Percentiles rank a stretch among this genome's conserved stretches.
Evolutionary conservation across 1,140 invertebrate species (phyloP).

Genomic region (Melipona quadrifasciata): DNA sequence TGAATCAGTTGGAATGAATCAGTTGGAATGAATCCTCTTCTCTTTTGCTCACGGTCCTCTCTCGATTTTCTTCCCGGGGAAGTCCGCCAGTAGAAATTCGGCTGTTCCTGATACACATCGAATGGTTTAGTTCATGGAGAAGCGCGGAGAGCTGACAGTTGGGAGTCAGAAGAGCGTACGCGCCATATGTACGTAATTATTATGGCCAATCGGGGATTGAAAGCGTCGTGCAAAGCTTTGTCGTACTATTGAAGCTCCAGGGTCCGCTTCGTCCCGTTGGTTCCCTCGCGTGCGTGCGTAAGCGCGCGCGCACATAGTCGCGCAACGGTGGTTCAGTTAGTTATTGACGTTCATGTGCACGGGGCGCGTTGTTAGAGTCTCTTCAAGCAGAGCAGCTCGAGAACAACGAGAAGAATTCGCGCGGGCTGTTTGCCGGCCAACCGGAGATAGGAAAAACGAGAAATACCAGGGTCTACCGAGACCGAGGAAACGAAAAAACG

Average conservation of each 20-base stretch:
- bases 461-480: neutral
- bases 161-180: conserved; percentile 36
- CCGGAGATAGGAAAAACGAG: neutral
- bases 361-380: conserved; percentile 63
- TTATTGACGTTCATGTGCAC: conserved; percentile 71
- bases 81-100: conserved; percentile 28
- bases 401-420: conserved; percentile 33
- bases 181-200: conserved; percentile 60
- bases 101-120: conserved; percentile 33
- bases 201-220: conserved; percentile 52
- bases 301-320: conserved; percentile 63
- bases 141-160: neutral
- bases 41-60: neutral
- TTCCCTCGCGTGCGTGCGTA: conserved; percentile 43
- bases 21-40: too few species aligned
- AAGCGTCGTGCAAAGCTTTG: conserved; percentile 52
- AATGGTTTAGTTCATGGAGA: conserved; percentile 1
- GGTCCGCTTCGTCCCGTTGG: conserved; percentile 51
- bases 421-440: conserved; percentile 6
- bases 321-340: conserved; percentile 71
- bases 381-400: conserved; percentile 7
- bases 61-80: neutral
- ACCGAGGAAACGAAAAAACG: conserved; percentile 12
- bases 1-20: neutral
- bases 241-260: conserved; percentile 54